A percentile compares a stretch with the other conserved stretches of the same genome.
phyloP scores from a whole-genome alignment of 2,113 vertebrate genomes.

The Bubo scandiacus region DNA sequence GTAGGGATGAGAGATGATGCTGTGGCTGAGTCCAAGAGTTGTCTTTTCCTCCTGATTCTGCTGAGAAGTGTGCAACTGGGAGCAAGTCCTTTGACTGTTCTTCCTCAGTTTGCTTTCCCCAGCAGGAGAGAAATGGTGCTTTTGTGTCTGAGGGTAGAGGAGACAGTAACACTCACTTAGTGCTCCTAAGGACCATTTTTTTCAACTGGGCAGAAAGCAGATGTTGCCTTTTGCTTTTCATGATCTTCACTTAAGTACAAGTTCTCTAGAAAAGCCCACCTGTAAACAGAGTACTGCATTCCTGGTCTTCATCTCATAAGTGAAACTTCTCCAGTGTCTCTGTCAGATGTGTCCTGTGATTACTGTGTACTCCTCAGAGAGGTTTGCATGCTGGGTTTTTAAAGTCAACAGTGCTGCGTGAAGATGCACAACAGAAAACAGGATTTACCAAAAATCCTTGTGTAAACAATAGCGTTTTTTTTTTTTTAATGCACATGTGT shows the following conservation, averaged over 20 bases:
- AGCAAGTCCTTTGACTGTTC: not conserved
- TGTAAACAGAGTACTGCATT: not conserved
- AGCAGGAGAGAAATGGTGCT: not conserved
- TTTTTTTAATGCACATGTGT: not conserved
- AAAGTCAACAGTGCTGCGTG: not conserved
- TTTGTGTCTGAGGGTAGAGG: not conserved
- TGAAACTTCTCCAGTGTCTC: not conserved
- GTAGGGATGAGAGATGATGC: not conserved
- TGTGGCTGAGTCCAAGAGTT: not conserved
- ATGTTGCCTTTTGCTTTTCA: not conserved
- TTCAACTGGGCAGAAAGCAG: not conserved
- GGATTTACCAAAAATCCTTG: slow-evolving; percentile 24
- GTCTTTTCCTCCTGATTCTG: not conserved
- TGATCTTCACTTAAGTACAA: not conserved
- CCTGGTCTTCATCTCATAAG: not conserved
- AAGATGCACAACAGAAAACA: not conserved
- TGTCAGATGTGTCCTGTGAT: not conserved
- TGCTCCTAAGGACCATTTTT: not conserved
- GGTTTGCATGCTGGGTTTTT: not conserved
- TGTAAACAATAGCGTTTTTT: not conserved
- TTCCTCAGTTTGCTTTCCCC: not conserved
- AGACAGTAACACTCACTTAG: not conserved
- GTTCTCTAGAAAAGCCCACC: not conserved
- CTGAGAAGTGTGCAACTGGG: not conserved
- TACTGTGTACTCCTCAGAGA: not conserved